Conservation (phyloP, 2,888 invertebrate species). For the Eremobia ochroleuca region DNA sequence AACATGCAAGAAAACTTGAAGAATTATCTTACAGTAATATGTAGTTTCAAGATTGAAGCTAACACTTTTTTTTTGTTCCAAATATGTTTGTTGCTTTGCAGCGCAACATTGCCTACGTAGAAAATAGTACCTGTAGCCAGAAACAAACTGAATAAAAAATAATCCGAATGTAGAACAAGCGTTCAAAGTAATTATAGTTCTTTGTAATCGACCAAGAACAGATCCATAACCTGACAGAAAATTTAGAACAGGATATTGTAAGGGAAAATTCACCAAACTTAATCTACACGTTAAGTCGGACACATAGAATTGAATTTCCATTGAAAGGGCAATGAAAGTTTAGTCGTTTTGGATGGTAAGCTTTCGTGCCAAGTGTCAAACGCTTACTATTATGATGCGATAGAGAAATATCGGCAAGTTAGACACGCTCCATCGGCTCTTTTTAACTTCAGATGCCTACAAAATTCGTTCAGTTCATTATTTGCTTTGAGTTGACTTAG, state of each 20-base stretch:
- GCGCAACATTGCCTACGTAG: background rate
- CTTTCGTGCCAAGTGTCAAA: slow-evolving; percentile 79
- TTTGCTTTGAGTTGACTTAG: slow-evolving; percentile 74
- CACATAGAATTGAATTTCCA: slow-evolving; percentile 63
- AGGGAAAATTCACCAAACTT: slow-evolving; percentile 5
- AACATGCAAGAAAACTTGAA: background rate
- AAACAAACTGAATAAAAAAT: slow-evolving; percentile 54
- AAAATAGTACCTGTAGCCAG: background rate
- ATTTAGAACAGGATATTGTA: slow-evolving; percentile 41
- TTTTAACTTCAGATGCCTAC: slow-evolving; percentile 77
- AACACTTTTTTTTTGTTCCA: background rate
- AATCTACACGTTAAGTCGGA: slow-evolving; percentile 31
- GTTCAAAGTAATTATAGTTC: slow-evolving; percentile 66
- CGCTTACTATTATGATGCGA: slow-evolving; percentile 81
- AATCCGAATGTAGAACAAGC: slow-evolving; percentile 54
- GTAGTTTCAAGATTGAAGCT: background rate
- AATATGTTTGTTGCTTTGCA: background rate
- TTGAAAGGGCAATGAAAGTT: slow-evolving; percentile 49
- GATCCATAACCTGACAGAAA: slow-evolving; percentile 75
- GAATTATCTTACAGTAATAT: background rate
- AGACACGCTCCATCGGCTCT: slow-evolving; percentile 79
- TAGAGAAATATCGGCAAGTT: slow-evolving; percentile 83
- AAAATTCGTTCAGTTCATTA: slow-evolving; percentile 76
- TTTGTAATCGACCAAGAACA: slow-evolving; percentile 75
- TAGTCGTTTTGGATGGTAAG: slow-evolving; percentile 49